Evolutionary conservation across 2,113 vertebrate species (phyloP).

Genomic region (Poeciliopsis retropinna): DNA sequence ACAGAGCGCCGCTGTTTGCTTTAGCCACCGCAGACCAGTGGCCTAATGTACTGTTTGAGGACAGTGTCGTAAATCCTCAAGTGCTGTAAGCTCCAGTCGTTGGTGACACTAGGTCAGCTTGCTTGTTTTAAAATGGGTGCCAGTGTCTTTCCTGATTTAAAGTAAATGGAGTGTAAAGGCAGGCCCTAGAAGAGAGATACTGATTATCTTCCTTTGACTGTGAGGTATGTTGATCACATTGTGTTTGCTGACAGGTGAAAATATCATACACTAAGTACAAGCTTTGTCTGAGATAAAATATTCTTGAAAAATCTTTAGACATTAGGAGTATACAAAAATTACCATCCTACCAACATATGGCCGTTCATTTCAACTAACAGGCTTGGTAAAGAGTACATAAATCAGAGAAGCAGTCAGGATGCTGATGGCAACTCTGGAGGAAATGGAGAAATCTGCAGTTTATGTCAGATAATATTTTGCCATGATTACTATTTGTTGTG

Average conservation of each 20-base stretch:
- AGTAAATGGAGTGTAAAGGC: constrained; percentile 46
- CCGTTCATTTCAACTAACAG: neutral
- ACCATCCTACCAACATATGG: neutral
- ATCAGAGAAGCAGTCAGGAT: neutral
- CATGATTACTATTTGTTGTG: no score
- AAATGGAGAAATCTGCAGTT: no score
- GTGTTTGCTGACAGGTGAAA: constrained; percentile 62
- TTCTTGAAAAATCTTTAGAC: neutral
- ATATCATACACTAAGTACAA: constrained; percentile 43
- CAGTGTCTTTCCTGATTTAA: constrained; percentile 39
- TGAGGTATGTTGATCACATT: constrained; percentile 49
- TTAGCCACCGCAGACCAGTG: constrained; percentile 69
- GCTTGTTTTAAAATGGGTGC: constrained; percentile 64
- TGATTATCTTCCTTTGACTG: constrained; percentile 68
- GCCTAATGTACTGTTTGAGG: constrained; percentile 76
- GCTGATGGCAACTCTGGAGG: neutral
- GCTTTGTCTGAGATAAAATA: neutral
- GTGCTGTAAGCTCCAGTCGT: constrained; percentile 58
- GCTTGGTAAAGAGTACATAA: neutral
- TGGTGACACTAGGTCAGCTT: constrained; percentile 59
- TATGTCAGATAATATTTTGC: no score
- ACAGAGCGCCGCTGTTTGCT: constrained; percentile 76
- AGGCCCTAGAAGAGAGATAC: constrained; percentile 27
- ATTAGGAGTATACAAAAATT: neutral
- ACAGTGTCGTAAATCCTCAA: constrained; percentile 73